phyloP scores from a whole-genome alignment of 2,888 invertebrate species.

The Myopa testacea region DNA sequence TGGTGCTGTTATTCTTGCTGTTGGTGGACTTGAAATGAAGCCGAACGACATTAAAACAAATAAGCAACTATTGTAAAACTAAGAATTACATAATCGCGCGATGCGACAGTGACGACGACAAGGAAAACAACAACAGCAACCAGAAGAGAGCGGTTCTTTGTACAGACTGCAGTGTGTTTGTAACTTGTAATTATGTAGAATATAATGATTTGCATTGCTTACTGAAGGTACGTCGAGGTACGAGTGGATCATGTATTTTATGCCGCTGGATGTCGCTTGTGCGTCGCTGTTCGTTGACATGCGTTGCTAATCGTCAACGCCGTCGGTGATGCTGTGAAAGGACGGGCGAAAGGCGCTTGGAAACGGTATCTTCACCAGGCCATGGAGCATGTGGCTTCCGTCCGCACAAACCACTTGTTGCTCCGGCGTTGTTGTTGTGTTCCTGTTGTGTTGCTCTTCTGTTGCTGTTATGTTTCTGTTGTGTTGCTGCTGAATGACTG shows the following conservation, averaged over 20 bases:
- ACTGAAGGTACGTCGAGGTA: background rate
- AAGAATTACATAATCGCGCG: slow-evolving; percentile 15
- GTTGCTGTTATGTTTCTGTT: slow-evolving; percentile 34
- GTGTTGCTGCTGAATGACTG: slow-evolving; percentile 49
- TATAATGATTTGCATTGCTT: background rate
- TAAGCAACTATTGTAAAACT: slow-evolving; percentile 1
- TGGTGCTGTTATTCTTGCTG: background rate
- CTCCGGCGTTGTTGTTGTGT: background rate
- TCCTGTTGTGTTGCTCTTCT: background rate
- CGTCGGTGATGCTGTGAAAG: slow-evolving; percentile 46
- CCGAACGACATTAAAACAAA: background rate
- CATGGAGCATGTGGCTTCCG: slow-evolving; percentile 21
- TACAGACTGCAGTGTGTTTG: too few species aligned
- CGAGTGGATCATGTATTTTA: background rate
- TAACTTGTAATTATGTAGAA: background rate
- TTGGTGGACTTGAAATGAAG: slow-evolving; percentile 5
- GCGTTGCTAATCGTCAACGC: slow-evolving; percentile 61
- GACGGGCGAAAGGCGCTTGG: background rate
- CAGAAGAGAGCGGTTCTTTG: too few species aligned
- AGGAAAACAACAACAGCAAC: background rate
- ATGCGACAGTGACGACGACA: background rate
- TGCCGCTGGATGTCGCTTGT: background rate
- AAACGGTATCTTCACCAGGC: background rate
- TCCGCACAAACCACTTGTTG: slow-evolving; percentile 11
- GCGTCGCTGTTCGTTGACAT: slow-evolving; percentile 56